These are phyloP conservation scores for Drosophila koepferae DNA, from an alignment of 2,888 invertebrate genomes.

Conservation along the genomic window DNA sequence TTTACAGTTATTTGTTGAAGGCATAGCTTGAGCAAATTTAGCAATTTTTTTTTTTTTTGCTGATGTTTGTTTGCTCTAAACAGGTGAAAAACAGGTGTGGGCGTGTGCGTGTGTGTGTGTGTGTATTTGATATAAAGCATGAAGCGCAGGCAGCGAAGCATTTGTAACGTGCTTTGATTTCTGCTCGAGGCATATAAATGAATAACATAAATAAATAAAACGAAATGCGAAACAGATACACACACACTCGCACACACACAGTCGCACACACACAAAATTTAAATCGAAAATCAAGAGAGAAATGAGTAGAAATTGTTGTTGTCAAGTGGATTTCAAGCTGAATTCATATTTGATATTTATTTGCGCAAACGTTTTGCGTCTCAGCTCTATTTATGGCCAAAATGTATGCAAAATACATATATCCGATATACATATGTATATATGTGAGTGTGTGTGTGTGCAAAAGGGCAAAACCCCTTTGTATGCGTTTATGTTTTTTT, in stretches of 20 bases:
- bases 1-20: conserved; percentile 3
- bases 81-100: conserved; percentile 11
- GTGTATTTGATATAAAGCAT: conserved; percentile 11
- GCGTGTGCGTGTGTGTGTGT: conserved; percentile 6
- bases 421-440: neutral
- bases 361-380: conserved; percentile 62
- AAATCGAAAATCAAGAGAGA: conserved; percentile 19
- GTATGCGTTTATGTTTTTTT: conserved; percentile 19
- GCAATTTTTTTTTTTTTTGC: neutral
- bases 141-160: conserved; percentile 28
- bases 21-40: neutral
- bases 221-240: conserved; percentile 15
- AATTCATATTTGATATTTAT: conserved; percentile 73
- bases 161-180: conserved; percentile 62
- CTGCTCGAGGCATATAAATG: conserved; percentile 28
- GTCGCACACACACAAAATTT: conserved; percentile 8
- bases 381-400: conserved; percentile 44
- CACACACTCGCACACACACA: neutral
- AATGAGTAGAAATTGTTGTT: conserved; percentile 11
- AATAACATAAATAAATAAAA: conserved; percentile 42
- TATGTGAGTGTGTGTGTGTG: neutral
- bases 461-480: conserved; percentile 13
- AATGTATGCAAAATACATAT: conserved; percentile 17
- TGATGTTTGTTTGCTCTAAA: conserved; percentile 13
- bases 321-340: conserved; percentile 41